A percentile compares a stretch with the other conserved stretches of the same genome.
These are phyloP conservation scores for Orchesellides sinensis DNA, from an alignment of 2,888 invertebrate species.

Conservation along the genomic window DNA sequence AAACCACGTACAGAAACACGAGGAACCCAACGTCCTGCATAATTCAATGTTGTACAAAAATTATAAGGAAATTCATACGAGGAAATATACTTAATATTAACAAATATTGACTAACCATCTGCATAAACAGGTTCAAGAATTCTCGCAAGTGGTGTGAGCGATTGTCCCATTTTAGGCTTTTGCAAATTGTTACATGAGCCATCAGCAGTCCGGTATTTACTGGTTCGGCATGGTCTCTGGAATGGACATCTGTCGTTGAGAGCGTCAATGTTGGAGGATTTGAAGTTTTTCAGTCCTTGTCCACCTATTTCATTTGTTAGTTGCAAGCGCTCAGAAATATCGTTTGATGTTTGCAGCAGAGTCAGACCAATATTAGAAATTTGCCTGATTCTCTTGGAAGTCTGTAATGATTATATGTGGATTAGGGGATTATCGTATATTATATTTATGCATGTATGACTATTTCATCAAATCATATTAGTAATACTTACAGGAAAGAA, in stretches of 20 bases:
- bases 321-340: constrained; percentile 65
- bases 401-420: no score
- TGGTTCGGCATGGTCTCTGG: constrained; percentile 61
- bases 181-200: constrained; percentile 96
- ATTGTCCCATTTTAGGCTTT: constrained; percentile 88
- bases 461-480: no score
- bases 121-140: constrained; percentile 83
- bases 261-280: constrained; percentile 62
- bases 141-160: constrained; percentile 82
- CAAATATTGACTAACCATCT: constrained; percentile 79
- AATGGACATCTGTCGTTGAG: constrained; percentile 64
- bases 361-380: constrained; percentile 69
- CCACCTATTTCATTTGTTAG: constrained; percentile 69
- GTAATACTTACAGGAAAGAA: constrained; percentile 66
- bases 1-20: constrained; percentile 79
- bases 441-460: no score
- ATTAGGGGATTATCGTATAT: no score
- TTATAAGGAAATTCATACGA: background rate
- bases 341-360: constrained; percentile 70
- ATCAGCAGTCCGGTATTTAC: constrained; percentile 85
- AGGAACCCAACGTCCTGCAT: constrained; percentile 81
- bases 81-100: background rate
- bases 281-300: constrained; percentile 65
- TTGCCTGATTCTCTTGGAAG: constrained; percentile 71
- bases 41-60: background rate